Percentiles rank a stretch among this genome's conserved stretches.
These are phyloP conservation scores for Drosophila nikananu DNA, from an alignment of 1,140 invertebrate species.

Conservation along the genomic window DNA sequence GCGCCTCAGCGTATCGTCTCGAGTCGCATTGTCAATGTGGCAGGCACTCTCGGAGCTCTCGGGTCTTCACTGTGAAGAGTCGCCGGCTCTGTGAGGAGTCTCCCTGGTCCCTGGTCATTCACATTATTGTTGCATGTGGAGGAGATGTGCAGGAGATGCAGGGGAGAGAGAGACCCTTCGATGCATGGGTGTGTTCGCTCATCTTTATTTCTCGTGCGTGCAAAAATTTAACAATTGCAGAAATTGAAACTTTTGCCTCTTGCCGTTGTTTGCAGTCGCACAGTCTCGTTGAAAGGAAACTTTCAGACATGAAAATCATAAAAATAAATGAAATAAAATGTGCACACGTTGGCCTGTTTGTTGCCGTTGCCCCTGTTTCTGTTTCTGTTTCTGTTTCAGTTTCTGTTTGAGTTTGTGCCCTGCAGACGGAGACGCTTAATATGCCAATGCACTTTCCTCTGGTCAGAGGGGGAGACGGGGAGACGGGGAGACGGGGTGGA, in stretches of 20 bases:
- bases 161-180: neutral
- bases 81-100: slow-evolving; percentile 13
- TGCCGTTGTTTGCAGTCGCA: slow-evolving; percentile 38
- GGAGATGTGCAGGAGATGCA: no score
- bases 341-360: slow-evolving; percentile 62
- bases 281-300: slow-evolving; percentile 49
- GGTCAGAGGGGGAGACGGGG: neutral
- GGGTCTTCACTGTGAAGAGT: slow-evolving; percentile 20
- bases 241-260: slow-evolving; percentile 78
- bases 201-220: slow-evolving; percentile 80
- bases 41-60: slow-evolving; percentile 17
- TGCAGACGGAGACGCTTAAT: slow-evolving; percentile 63
- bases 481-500: no score
- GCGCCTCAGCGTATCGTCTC: slow-evolving; percentile 11
- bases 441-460: slow-evolving; percentile 68
- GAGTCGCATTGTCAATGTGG: slow-evolving; percentile 30
- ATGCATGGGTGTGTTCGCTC: slow-evolving; percentile 53
- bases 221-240: slow-evolving; percentile 81
- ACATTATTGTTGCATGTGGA: slow-evolving; percentile 68
- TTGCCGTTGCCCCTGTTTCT: neutral
- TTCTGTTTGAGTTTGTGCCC: slow-evolving; percentile 16
- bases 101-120: slow-evolving; percentile 67
- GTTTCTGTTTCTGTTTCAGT: slow-evolving; percentile 25
- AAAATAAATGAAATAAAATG: slow-evolving; percentile 71
- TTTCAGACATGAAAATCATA: slow-evolving; percentile 57